phyloP scores from a whole-genome alignment of 2,888 invertebrate species.

The Eupithecia centaureata region DNA sequence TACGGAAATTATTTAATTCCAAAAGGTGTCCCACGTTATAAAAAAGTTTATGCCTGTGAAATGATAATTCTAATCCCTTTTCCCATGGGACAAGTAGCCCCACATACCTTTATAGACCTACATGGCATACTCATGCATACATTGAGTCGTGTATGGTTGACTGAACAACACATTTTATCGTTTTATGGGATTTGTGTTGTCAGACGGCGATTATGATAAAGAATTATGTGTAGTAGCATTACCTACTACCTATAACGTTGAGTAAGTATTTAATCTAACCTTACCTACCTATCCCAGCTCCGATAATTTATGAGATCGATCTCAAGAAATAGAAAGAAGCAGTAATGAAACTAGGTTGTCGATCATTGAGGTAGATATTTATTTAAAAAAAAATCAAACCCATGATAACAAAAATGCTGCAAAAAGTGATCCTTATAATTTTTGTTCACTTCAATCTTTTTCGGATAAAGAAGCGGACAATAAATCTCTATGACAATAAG shows the following conservation, averaged over 20 bases:
- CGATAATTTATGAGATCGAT: too few relatives aligned
- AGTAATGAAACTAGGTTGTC: too few relatives aligned
- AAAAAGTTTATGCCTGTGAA: constrained; percentile 13
- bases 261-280: neutral
- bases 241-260: too few relatives aligned
- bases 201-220: neutral
- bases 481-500: too few relatives aligned
- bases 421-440: too few relatives aligned
- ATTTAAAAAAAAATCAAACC: too few relatives aligned
- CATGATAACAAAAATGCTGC: too few relatives aligned
- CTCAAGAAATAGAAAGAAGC: too few relatives aligned
- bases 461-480: too few relatives aligned
- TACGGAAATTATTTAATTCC: constrained; percentile 10
- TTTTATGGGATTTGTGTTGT: constrained; percentile 6
- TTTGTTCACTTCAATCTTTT: too few relatives aligned
- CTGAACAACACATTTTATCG: constrained; percentile 7
- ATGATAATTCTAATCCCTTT: constrained; percentile 24
- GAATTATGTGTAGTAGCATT: neutral
- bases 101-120: neutral
- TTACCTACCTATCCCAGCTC: neutral
- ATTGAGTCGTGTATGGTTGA: neutral
- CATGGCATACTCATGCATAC: neutral
- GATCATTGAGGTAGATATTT: too few relatives aligned
- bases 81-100: constrained; percentile 16
- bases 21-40: constrained; percentile 11